Percentiles rank a stretch among this genome's conserved stretches.
Conservation (phyloP, 2,797 vertebrate species). For the Peromyscus nudipes region DNA sequence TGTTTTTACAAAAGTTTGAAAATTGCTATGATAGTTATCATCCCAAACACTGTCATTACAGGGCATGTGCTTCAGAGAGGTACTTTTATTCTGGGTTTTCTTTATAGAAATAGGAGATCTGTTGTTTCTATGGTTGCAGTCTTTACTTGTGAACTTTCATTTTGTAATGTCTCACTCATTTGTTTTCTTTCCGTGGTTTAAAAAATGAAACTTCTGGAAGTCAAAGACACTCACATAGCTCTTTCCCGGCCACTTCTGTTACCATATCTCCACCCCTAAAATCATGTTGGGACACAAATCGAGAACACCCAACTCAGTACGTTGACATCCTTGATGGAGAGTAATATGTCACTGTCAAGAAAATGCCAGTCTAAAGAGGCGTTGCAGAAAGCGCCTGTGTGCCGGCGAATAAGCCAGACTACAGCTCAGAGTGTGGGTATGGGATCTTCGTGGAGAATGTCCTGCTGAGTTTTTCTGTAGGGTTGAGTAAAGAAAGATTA, state of each 20-base stretch:
- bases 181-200: background rate
- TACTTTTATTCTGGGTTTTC: background rate
- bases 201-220: background rate
- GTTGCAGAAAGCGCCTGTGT: background rate
- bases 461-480: background rate
- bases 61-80: background rate
- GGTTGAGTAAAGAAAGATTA: background rate
- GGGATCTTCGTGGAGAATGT: background rate
- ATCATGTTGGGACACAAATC: constrained; percentile 17
- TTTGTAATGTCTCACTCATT: background rate
- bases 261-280: background rate
- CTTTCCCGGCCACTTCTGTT: background rate
- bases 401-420: background rate
- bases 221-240: background rate
- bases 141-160: background rate
- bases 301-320: background rate
- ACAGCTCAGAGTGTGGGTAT: background rate
- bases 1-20: constrained; percentile 7
- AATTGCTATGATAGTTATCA: background rate
- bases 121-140: background rate
- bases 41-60: background rate
- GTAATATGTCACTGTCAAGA: background rate
- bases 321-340: background rate
- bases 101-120: background rate
- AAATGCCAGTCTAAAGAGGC: background rate